phyloP scores from a whole-genome alignment of 2,113 vertebrate species.

The Australoheros scitulus region DNA sequence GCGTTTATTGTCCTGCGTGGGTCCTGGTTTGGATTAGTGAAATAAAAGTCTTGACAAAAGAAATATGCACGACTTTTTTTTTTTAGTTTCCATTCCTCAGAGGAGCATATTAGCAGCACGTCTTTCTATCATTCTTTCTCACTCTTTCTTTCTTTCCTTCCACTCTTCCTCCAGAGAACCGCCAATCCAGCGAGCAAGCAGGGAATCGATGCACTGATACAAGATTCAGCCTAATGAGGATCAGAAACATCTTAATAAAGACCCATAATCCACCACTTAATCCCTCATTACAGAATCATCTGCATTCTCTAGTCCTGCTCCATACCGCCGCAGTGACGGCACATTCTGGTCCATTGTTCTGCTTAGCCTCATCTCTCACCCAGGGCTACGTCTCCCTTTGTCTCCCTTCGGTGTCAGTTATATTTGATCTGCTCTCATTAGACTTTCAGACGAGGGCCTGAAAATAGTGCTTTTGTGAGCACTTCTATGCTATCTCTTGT shows the following conservation, averaged over 20 bases:
- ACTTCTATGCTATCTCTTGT: constrained; percentile 69
- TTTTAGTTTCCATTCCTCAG: not conserved
- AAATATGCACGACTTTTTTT: not conserved
- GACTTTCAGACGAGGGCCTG: constrained; percentile 72
- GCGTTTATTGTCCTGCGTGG: not conserved
- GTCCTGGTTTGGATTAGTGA: not conserved
- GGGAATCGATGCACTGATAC: constrained; percentile 77
- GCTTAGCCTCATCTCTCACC: constrained; percentile 63
- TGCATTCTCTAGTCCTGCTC: constrained; percentile 71
- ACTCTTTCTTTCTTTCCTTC: constrained; percentile 21
- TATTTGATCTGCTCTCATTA: constrained; percentile 79
- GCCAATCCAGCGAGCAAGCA: constrained; percentile 55
- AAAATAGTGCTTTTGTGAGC: constrained; percentile 80
- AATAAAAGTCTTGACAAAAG: not conserved
- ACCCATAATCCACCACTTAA: constrained; percentile 80
- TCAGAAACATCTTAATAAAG: constrained; percentile 84
- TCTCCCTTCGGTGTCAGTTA: constrained; percentile 71
- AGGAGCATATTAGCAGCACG: constrained; percentile 36
- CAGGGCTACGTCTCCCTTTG: constrained; percentile 62
- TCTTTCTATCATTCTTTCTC: constrained; percentile 39
- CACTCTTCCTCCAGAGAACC: constrained; percentile 60
- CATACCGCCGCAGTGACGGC: constrained; percentile 57
- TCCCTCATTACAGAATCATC: constrained; percentile 81
- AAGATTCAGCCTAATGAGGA: constrained; percentile 79
- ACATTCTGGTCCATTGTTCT: constrained; percentile 72